Evolutionary conservation across 2,888 invertebrate species (phyloP).

Genomic region (Carabus problematicus): DNA sequence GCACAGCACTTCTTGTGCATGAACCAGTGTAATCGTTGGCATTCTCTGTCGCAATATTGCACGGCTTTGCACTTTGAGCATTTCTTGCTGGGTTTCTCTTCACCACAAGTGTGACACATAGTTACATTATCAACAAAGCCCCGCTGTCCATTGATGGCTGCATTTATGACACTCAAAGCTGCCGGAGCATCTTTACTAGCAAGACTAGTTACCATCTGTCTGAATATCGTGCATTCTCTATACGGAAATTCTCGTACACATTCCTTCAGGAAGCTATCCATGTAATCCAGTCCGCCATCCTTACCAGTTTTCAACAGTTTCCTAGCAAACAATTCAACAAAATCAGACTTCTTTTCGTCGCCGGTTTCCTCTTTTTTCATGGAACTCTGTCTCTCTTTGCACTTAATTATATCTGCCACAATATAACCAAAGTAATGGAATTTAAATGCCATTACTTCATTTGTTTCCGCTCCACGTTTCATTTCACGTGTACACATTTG

Average conservation of each 20-base stretch:
- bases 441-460: constrained; percentile 91
- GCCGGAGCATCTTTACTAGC: constrained; percentile 76
- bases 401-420: constrained; percentile 74
- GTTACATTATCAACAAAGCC: constrained; percentile 74
- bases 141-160: constrained; percentile 88
- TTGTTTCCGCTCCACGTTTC: constrained; percentile 80
- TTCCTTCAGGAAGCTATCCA: constrained; percentile 81
- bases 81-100: constrained; percentile 88
- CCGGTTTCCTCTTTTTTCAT: constrained; percentile 53
- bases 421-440: constrained; percentile 83
- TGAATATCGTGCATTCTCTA: constrained; percentile 87
- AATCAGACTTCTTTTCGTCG: constrained; percentile 69
- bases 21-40: constrained; percentile 94
- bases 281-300: constrained; percentile 68
- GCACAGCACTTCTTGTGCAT: constrained; percentile 88
- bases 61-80: constrained; percentile 94
- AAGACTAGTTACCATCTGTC: constrained; percentile 81
- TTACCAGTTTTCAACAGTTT: constrained; percentile 79
- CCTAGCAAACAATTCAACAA: constrained; percentile 77
- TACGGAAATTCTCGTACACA: constrained; percentile 90
- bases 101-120: constrained; percentile 85
- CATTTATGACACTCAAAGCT: constrained; percentile 75
- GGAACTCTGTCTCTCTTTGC: constrained; percentile 71
- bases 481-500: constrained; percentile 87
- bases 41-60: constrained; percentile 92